A percentile compares a stretch with the other conserved stretches of the same genome.
These are phyloP conservation scores for Lycodopsis pacificus DNA, from an alignment of 2,797 vertebrate species.

Conservation along the genomic window DNA sequence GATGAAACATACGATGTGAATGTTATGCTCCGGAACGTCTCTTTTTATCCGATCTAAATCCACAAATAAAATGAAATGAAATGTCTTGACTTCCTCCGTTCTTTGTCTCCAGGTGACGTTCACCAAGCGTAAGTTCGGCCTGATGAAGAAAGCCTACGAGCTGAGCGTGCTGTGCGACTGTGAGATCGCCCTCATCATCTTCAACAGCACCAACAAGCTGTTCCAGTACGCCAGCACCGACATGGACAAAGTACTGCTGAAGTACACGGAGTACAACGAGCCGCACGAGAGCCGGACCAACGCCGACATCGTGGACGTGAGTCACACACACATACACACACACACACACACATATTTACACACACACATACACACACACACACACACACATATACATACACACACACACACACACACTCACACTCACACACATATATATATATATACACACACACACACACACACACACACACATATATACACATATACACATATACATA, in stretches of 20 bases:
- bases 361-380: neutral
- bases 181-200: slow-evolving; percentile 98
- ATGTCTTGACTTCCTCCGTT: neutral
- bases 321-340: slow-evolving; percentile 11
- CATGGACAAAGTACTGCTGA: slow-evolving; percentile 80
- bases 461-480: no score
- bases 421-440: no score
- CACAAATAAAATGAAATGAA: neutral
- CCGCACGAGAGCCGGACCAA: slow-evolving; percentile 98
- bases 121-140: slow-evolving; percentile 92
- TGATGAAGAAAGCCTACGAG: slow-evolving; percentile 82
- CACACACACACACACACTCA: no score
- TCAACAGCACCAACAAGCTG: slow-evolving; percentile 99
- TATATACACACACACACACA: no score
- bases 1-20: no score
- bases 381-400: no score
- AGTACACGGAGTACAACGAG: slow-evolving; percentile 93
- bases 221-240: slow-evolving; percentile 90
- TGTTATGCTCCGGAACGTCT: no score
- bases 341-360: neutral
- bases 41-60: neutral
- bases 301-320: slow-evolving; percentile 95
- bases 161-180: slow-evolving; percentile 90
- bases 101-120: slow-evolving; percentile 89
- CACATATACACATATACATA: no score